These are phyloP conservation scores for Phymorhynchus buccinoides DNA, from an alignment of 1,140 invertebrate genomes.

Conservation along the genomic window DNA sequence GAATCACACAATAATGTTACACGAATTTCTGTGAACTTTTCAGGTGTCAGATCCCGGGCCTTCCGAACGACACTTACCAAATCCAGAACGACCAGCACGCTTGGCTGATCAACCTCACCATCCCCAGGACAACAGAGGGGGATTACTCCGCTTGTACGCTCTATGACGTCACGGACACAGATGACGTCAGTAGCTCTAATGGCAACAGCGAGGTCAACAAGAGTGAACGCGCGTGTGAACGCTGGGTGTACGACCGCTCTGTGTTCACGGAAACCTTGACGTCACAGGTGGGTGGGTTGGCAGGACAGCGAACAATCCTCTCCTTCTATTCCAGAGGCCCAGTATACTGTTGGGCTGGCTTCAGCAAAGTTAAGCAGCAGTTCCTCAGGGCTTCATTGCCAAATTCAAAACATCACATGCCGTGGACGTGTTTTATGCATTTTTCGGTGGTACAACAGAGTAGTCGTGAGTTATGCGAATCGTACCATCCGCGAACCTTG, in stretches of 20 bases:
- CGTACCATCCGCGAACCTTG: too few relatives aligned
- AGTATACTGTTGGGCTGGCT: too few relatives aligned
- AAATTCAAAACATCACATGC: too few relatives aligned
- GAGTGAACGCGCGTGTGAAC: constrained; percentile 34
- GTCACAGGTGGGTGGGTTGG: not conserved
- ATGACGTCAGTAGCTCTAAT: not conserved
- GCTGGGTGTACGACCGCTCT: constrained; percentile 58
- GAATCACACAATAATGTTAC: too few relatives aligned
- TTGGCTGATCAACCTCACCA: constrained; percentile 47
- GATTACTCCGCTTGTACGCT: constrained; percentile 19
- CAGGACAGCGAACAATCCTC: not conserved
- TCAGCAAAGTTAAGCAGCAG: too few relatives aligned
- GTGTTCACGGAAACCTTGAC: constrained; percentile 48
- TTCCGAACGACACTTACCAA: constrained; percentile 53
- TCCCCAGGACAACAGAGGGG: constrained; percentile 41
- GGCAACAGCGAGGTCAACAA: too few relatives aligned
- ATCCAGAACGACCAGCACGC: constrained; percentile 45
- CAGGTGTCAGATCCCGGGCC: constrained; percentile 53
- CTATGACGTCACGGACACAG: not conserved
- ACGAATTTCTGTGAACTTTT: too few relatives aligned
- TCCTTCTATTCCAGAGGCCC: too few relatives aligned
- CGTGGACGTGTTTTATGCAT: too few relatives aligned
- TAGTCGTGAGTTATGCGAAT: too few relatives aligned
- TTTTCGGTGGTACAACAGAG: too few relatives aligned
- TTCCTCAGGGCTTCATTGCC: too few relatives aligned